Percentiles rank a stretch among this genome's conserved stretches.
Evolutionary conservation across 1,140 invertebrate genomes (phyloP).

Genomic region (Pachyrhynchus sulphureomaculatus): DNA sequence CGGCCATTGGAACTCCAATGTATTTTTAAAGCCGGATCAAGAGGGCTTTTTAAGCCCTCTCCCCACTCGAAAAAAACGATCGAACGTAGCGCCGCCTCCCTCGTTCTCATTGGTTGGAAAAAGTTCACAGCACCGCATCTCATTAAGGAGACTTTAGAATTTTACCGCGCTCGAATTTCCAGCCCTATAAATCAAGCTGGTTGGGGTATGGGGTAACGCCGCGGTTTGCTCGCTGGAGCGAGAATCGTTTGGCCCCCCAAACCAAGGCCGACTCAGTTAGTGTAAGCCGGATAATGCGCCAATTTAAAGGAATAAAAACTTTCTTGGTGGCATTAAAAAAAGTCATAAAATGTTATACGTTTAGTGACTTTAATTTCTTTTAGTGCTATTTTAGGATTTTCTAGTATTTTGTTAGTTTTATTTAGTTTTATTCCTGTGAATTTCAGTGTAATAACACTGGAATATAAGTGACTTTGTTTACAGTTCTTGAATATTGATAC

Average conservation of each 20-base stretch:
- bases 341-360: neutral
- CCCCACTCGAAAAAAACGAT: constrained; percentile 46
- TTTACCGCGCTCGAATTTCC: constrained; percentile 47
- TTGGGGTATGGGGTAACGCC: constrained; percentile 29
- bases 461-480: too few relatives aligned
- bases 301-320: constrained; percentile 25
- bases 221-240: constrained; percentile 18
- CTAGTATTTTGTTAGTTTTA: too few relatives aligned
- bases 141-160: constrained; percentile 51
- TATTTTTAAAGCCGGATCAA: constrained; percentile 51
- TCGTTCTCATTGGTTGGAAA: constrained; percentile 47
- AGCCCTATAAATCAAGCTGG: constrained; percentile 48
- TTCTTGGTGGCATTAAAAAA: constrained; percentile 13
- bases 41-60: constrained; percentile 42
- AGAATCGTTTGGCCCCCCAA: constrained; percentile 18
- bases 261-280: constrained; percentile 26
- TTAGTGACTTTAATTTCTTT: neutral
- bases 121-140: constrained; percentile 49
- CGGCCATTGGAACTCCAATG: constrained; percentile 49
- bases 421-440: too few relatives aligned
- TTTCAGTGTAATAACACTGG: too few relatives aligned
- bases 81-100: constrained; percentile 32
- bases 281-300: constrained; percentile 27
- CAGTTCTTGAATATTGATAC: too few relatives aligned
- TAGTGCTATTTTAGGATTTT: neutral